Conservation (phyloP, 2,113 vertebrate genomes). For the Climacteris rufus region DNA sequence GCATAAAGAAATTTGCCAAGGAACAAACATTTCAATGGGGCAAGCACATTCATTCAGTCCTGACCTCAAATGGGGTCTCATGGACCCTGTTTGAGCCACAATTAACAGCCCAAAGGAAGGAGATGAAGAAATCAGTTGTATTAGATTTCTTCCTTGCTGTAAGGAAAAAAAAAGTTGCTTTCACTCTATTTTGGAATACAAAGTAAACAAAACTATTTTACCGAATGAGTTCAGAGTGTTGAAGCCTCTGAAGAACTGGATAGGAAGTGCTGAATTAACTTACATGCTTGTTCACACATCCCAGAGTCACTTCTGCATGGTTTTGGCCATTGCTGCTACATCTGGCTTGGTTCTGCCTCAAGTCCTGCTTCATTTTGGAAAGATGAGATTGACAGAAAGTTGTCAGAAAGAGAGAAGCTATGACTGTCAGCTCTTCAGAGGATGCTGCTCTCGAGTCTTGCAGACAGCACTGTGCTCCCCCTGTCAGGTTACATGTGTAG, state of each 20-base stretch:
- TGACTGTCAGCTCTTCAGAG: not conserved
- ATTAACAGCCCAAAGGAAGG: not conserved
- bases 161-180: not conserved
- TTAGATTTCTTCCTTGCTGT: not conserved
- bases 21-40: not conserved
- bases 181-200: not conserved
- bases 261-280: not conserved
- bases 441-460: not conserved
- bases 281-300: fast-evolving
- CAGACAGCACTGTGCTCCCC: not conserved
- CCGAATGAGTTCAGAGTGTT: not conserved
- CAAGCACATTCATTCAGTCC: not conserved
- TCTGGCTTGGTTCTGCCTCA: not conserved
- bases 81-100: not conserved
- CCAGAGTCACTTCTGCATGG: not conserved
- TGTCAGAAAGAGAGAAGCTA: not conserved
- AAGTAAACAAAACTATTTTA: not conserved
- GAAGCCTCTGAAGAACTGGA: not conserved
- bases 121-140: not conserved
- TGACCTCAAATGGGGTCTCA: not conserved
- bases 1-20: not conserved
- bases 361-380: not conserved
- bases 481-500: not conserved
- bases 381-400: not conserved
- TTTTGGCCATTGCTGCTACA: not conserved